Evolutionary conservation across 2,888 invertebrate genomes (phyloP), one percentile per base, ranked within the genome.

Genomic region (Apantesis nais): DNA sequence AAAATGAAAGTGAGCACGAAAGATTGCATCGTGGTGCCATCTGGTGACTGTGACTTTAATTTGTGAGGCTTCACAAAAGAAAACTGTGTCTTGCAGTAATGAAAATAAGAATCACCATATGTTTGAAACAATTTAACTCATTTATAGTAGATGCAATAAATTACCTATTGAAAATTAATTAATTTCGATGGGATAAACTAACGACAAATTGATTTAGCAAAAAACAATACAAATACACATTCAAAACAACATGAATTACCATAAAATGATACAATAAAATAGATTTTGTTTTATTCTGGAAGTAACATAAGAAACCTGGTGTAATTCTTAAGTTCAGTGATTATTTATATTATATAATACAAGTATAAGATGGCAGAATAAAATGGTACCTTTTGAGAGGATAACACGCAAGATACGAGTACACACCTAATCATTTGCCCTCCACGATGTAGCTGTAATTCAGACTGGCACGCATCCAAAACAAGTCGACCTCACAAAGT

Each of bases 351-450:
- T 44, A 62, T 58, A 55, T 58, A 29, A 65, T 62, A 63, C 41
- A 73, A 62, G 60, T 72, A 76, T 67, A 69, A 70, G 64, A 44
- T 63, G 55, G 37, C 67, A 60, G 69, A 71, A 72, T 71, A 70
- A 72, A 48, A 69, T 75, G 68, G 72, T 76, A 72, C 74, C 71
- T 76, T 80, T 71, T 67, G 62, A 72, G 72, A 74, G 68, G 62
- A 74, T 74, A 78, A 74, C 82, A 74, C 75, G 70, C 71, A 73
- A 75, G 74, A 79, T 75, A 80, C 74, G 71, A 78, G 76, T 77
- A 80, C 78, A 70, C 85, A 85, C 82, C 85, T 85, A 87, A 87
- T 87, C 82, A 87, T 88, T 84, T 80, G 71, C 73, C 77, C 76
- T 78, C 73, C 70, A 74, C 78, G 63, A 77, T 77, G 78, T 80